Conservation (phyloP, 2,113 vertebrate genomes). For the Eulacestoma nigropectus region DNA sequence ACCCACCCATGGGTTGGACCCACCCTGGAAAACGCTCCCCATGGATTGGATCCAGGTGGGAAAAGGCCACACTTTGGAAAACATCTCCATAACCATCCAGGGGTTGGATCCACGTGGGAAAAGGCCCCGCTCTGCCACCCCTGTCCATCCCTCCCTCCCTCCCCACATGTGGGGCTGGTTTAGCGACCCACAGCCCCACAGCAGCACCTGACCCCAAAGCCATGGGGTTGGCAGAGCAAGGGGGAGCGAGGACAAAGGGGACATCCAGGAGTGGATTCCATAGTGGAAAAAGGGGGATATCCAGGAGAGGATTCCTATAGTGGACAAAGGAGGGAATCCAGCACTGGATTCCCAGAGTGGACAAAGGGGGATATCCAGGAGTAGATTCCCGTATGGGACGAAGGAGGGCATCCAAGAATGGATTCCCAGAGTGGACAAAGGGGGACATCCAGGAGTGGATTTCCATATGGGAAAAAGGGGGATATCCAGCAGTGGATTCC, state of each 20-base stretch:
- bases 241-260: background rate
- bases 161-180: no score
- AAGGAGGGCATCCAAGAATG: rapidly evolving
- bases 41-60: background rate
- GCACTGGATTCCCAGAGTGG: no score
- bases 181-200: background rate
- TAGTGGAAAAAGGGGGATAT: background rate
- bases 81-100: rapidly evolving
- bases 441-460: background rate
- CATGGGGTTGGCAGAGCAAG: background rate
- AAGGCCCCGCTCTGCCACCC: background rate
- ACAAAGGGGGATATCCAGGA: background rate
- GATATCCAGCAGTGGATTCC: no score
- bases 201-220: background rate
- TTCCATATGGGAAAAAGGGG: background rate
- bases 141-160: no score
- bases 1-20: no score
- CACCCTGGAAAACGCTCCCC: no score
- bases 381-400: background rate
- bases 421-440: background rate
- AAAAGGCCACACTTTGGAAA: background rate
- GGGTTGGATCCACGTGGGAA: background rate
- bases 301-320: no score
- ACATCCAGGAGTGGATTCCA: background rate
- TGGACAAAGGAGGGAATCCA: no score